phyloP scores from a whole-genome alignment of 2,888 invertebrate genomes.

The Torymus tubicola region DNA sequence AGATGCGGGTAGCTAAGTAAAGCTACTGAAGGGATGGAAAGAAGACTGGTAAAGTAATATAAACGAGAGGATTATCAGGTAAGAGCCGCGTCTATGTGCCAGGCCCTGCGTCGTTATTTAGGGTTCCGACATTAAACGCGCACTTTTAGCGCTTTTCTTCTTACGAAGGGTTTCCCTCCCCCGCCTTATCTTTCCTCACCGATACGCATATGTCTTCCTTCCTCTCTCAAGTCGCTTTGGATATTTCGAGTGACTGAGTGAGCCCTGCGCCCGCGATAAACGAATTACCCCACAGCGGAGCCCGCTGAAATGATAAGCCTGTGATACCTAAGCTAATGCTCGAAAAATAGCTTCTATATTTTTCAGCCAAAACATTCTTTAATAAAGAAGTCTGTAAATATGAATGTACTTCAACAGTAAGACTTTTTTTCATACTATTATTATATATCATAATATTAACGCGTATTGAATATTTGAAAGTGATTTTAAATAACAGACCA shows the following conservation, averaged over 20 bases:
- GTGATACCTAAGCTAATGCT: background rate
- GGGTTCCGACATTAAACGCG: slow-evolving; percentile 35
- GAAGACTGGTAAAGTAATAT: slow-evolving; percentile 63
- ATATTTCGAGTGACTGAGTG: background rate
- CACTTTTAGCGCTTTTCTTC: slow-evolving; percentile 38
- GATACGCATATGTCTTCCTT: slow-evolving; percentile 41
- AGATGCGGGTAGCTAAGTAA: slow-evolving; percentile 30
- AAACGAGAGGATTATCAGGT: slow-evolving; percentile 67
- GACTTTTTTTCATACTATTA: too few relatives aligned
- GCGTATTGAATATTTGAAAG: too few relatives aligned
- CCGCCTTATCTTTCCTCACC: slow-evolving; percentile 34
- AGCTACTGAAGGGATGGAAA: slow-evolving; percentile 8
- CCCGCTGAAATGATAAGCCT: too few relatives aligned
- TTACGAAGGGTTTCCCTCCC: slow-evolving; percentile 2
- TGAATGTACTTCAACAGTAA: background rate
- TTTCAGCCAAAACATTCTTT: background rate
- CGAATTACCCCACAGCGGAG: too few relatives aligned
- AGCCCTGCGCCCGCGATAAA: too few relatives aligned
- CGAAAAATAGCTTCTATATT: background rate
- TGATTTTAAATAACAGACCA: too few relatives aligned
- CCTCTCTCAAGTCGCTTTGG: slow-evolving; percentile 3
- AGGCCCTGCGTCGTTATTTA: slow-evolving; percentile 35
- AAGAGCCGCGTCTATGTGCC: slow-evolving; percentile 42
- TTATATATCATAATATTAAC: too few relatives aligned
- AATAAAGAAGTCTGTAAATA: background rate